phyloP scores from a whole-genome alignment of 2,888 invertebrate species.

The Sabatieria punctata region DNA sequence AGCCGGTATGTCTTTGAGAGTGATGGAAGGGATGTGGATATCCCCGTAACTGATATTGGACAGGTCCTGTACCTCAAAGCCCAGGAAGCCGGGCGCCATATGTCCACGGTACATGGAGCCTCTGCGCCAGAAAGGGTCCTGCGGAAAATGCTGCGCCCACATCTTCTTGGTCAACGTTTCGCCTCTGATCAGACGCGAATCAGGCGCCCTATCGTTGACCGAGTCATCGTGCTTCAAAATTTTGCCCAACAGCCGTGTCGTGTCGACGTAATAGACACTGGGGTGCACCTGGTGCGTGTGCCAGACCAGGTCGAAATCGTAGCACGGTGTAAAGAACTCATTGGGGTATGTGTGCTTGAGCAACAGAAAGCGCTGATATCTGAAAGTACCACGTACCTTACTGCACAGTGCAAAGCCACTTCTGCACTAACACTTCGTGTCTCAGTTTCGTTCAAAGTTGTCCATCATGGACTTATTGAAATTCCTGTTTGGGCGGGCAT shows the following conservation, averaged over 20 bases:
- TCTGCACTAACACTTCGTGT: too few relatives aligned
- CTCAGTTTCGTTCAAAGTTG: too few relatives aligned
- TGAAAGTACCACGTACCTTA: not conserved
- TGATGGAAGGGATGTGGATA: conserved; percentile 29
- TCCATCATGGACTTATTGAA: too few relatives aligned
- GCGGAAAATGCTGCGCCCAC: conserved; percentile 34
- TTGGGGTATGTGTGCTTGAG: conserved; percentile 35
- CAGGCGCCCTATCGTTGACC: conserved; percentile 35
- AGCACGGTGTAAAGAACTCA: conserved; percentile 38
- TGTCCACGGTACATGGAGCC: conserved; percentile 38
- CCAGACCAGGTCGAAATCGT: conserved; percentile 40
- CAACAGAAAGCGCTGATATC: conserved; percentile 35
- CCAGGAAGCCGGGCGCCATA: conserved; percentile 33
- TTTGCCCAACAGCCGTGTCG: conserved; percentile 16
- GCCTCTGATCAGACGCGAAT: conserved; percentile 34
- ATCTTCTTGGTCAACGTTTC: conserved; percentile 35
- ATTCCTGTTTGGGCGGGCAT: too few relatives aligned
- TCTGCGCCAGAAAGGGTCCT: conserved; percentile 33
- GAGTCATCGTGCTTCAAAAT: conserved; percentile 38
- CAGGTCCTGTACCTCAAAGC: conserved; percentile 28
- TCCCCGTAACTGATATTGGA: conserved; percentile 21
- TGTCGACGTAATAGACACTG: not conserved
- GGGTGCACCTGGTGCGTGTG: conserved; percentile 37
- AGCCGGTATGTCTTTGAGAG: conserved; percentile 26
- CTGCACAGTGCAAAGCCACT: not conserved